phyloP scores from a whole-genome alignment of 2,888 invertebrate species.

The Drosophila mimica region DNA sequence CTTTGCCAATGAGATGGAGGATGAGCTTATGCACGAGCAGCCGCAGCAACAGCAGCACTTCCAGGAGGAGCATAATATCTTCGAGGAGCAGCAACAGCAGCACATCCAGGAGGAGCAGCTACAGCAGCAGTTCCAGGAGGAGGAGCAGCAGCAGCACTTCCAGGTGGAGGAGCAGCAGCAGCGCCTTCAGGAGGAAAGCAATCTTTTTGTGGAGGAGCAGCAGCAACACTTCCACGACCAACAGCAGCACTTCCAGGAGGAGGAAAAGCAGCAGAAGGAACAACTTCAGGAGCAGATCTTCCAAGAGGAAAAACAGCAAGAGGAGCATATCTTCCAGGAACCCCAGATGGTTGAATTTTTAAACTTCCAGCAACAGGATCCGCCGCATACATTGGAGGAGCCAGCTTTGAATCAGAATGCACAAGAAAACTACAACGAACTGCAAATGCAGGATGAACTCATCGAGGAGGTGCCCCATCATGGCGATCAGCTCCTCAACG shows the following conservation, averaged over 20 bases:
- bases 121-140: not conserved
- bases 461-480: constrained; percentile 37
- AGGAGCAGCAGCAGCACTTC: too few relatives aligned
- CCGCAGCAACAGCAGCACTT: constrained; percentile 12
- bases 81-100: not conserved
- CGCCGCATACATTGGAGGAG: constrained; percentile 16
- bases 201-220: too few relatives aligned
- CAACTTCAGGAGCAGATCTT: not conserved
- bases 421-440: constrained; percentile 52
- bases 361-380: constrained; percentile 13
- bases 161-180: not conserved
- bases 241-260: not conserved
- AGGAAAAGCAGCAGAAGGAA: not conserved
- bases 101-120: not conserved
- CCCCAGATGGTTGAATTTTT: not conserved
- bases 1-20: constrained; percentile 17
- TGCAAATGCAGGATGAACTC: constrained; percentile 47
- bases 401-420: constrained; percentile 31
- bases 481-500: constrained; percentile 12
- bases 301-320: not conserved
- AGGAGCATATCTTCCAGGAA: not conserved
- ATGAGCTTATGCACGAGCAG: constrained; percentile 12
- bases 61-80: not conserved
- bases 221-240: not conserved
- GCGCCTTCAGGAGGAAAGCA: not conserved